Conservation (phyloP, 1,140 invertebrate genomes). For the Ylistrum balloti region DNA sequence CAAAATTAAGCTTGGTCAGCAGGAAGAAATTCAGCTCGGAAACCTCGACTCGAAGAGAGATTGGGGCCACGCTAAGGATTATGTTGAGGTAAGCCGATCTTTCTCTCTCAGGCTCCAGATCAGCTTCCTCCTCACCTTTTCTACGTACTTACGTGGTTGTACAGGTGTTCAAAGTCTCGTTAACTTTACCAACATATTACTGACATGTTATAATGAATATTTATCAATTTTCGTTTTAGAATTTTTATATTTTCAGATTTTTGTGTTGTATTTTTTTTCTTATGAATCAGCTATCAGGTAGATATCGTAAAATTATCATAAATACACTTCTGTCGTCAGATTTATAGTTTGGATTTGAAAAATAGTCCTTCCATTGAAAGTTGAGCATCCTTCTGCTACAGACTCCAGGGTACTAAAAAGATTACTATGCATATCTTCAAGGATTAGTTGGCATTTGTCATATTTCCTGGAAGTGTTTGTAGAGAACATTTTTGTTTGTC, state of each 20-base stretch:
- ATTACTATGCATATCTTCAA: not conserved
- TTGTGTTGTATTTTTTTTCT: not conserved
- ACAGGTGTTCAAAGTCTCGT: not conserved
- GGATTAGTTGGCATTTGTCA: not conserved
- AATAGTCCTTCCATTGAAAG: not conserved
- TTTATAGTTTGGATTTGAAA: not conserved
- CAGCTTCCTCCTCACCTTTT: not conserved
- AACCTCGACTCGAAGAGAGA: slow-evolving; percentile 98
- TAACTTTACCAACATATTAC: not conserved
- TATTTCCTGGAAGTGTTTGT: not conserved
- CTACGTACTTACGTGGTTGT: not conserved
- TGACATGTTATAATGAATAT: too few species aligned
- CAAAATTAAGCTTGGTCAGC: slow-evolving; percentile 95
- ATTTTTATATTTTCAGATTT: not conserved
- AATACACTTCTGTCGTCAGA: not conserved
- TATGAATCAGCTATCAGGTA: not conserved
- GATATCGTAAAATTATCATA: not conserved
- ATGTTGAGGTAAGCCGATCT: slow-evolving; percentile 91
- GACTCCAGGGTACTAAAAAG: not conserved
- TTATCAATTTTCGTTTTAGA: not conserved
- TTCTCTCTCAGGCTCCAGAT: not conserved
- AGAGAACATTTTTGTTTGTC: slow-evolving; percentile 20
- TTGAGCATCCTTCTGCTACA: not conserved
- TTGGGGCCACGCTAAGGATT: slow-evolving; percentile 99
- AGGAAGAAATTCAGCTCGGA: slow-evolving; percentile 95